A percentile compares a stretch with the other conserved stretches of the same genome.
Evolutionary conservation across 2,888 invertebrate species (phyloP).

Genomic region (Heliconius sara): DNA sequence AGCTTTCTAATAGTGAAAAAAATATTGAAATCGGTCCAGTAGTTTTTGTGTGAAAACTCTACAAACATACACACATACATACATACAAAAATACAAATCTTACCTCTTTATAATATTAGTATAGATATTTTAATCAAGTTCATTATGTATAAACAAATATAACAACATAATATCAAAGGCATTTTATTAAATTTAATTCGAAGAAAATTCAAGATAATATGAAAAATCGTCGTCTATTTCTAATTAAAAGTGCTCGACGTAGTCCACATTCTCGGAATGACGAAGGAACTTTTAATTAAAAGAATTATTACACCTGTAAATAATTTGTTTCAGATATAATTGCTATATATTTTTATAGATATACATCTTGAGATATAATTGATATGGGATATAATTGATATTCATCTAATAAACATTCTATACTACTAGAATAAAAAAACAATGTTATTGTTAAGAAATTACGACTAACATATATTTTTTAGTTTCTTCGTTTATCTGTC

Average conservation of each 20-base stretch:
- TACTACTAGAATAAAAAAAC: too few species aligned
- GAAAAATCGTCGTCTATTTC: not conserved
- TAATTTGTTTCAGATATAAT: not conserved
- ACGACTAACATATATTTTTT: too few species aligned
- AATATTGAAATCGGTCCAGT: too few species aligned
- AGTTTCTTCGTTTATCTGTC: too few species aligned
- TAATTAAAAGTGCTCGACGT: constrained; percentile 11
- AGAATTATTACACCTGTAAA: not conserved
- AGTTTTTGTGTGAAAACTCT: too few species aligned
- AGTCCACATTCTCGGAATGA: not conserved
- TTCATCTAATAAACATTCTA: too few species aligned
- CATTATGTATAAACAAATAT: not conserved
- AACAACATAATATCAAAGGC: not conserved
- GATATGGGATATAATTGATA: not conserved
- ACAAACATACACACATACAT: too few species aligned
- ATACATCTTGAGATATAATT: not conserved
- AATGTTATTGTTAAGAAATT: too few species aligned
- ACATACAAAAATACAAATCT: too few species aligned
- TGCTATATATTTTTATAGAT: not conserved
- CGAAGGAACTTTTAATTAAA: constrained; percentile 6
- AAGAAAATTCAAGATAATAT: constrained; percentile 6
- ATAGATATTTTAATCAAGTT: not conserved
- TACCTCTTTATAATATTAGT: too few species aligned
- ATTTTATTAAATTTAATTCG: not conserved
- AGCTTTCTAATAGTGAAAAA: too few species aligned